phyloP scores from a whole-genome alignment of 2,888 invertebrate species.

The Drosophila nr. perissopoda region DNA sequence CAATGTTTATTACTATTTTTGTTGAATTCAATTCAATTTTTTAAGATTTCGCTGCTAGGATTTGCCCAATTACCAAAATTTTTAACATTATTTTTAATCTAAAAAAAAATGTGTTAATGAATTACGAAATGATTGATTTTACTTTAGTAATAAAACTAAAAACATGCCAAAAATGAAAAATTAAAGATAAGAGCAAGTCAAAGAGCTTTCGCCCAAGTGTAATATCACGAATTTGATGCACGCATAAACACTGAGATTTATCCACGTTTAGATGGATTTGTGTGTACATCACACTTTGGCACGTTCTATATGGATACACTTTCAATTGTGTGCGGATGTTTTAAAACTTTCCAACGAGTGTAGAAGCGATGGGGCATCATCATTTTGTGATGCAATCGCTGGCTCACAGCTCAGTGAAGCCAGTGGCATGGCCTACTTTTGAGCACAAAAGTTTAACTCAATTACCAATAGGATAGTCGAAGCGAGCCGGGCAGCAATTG shows the following conservation, averaged over 20 bases:
- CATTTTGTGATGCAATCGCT: slow-evolving; percentile 70
- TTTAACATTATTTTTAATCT: too few relatives aligned
- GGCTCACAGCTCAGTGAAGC: slow-evolving; percentile 54
- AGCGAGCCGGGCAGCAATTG: slow-evolving; percentile 20
- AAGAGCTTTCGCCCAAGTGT: neutral
- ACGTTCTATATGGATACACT: slow-evolving; percentile 31
- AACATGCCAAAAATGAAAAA: neutral
- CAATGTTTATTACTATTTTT: neutral
- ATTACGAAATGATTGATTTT: neutral
- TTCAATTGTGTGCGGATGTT: slow-evolving; percentile 32
- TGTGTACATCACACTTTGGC: slow-evolving; percentile 27
- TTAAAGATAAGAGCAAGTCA: neutral
- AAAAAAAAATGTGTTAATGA: too few relatives aligned
- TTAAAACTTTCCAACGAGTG: slow-evolving; percentile 60
- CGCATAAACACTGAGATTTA: slow-evolving; percentile 39
- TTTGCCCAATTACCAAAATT: too few relatives aligned
- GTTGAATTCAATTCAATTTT: neutral
- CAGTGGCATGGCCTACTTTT: slow-evolving; percentile 63
- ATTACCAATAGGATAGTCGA: slow-evolving; percentile 52
- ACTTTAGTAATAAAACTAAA: neutral
- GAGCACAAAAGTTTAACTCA: slow-evolving; percentile 76
- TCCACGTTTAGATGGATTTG: slow-evolving; percentile 9
- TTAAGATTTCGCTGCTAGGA: too few relatives aligned
- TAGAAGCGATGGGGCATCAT: slow-evolving; percentile 34
- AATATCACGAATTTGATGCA: slow-evolving; percentile 5